Conservation (phyloP, 2,113 vertebrate genomes). For the Pelvicachromis taeniatus region DNA sequence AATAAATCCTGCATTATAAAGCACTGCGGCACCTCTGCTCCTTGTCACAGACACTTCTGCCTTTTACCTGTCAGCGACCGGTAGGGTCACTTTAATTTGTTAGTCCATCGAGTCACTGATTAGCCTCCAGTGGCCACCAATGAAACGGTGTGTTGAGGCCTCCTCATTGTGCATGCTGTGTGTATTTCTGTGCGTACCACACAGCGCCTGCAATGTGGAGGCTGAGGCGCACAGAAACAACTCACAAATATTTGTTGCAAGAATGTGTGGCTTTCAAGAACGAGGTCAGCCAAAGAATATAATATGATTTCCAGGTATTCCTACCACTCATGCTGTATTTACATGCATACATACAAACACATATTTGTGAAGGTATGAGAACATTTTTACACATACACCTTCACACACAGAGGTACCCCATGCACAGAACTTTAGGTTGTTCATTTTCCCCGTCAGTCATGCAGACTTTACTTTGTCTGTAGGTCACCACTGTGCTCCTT, state of each 20-base stretch:
- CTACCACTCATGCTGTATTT: neutral
- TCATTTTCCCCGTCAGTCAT: neutral
- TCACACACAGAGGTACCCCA: neutral
- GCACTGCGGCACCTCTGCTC: neutral
- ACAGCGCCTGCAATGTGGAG: slow-evolving; percentile 76
- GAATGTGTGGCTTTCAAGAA: neutral
- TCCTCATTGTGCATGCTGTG: slow-evolving; percentile 77
- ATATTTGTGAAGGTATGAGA: neutral
- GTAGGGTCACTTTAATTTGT: neutral
- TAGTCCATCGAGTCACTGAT: neutral
- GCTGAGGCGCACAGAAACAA: slow-evolving; percentile 10
- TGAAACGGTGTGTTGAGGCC: slow-evolving; percentile 3
- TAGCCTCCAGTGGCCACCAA: neutral
- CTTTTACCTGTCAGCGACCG: neutral
- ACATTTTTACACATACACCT: neutral
- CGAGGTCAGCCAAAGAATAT: neutral
- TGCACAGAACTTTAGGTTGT: neutral
- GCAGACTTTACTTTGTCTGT: neutral
- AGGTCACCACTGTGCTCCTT: neutral
- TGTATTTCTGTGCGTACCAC: slow-evolving; percentile 48
- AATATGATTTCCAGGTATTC: neutral
- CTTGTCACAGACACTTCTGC: neutral
- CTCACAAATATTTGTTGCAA: neutral
- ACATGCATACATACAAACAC: neutral
- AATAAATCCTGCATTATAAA: neutral